Evolutionary conservation across 2,113 vertebrate species (phyloP), one percentile per base, ranked within the genome.

Genomic region (Apodemus sylvaticus): DNA sequence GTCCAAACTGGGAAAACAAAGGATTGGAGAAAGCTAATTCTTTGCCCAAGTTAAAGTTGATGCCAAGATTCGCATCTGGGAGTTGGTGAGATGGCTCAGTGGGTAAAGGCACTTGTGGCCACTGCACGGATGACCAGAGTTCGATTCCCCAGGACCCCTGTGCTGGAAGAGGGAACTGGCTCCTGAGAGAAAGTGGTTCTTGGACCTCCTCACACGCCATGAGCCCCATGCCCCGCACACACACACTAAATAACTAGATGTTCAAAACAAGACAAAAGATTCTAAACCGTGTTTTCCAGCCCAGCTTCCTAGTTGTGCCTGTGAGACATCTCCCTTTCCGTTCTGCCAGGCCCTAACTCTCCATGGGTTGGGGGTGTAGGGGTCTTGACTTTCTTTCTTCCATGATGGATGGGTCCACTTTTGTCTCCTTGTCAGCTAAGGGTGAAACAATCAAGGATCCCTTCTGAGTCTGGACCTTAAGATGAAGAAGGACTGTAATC

Each of bases 1-100:
- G 42, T 90, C 79, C 53, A 31, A 42, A 14, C 3, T 2, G 88
- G 93, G 81, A 95, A 86, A 90, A 93, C 90, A 3, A 92, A 96
- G 95, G 83, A 64, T 82, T 39, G 60, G 36, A 31, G 78, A 58
- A 17, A 42, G 13, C 34, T 7, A 26, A 12, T 0, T 1, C 31
- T 55, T 64, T 55, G 34, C 14, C 31, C 60, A 48, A 66, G n/a
- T 78, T 29, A 64, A 58, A 4, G 31, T 0, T 1, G 70, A 26
- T 45, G 51, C 12, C 17, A 2, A 66, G 34, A 34, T 55, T 39
- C 45, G 12, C 60, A 66, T 13, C 39, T 70, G 48, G 85, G 66
- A 26, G 12, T 4, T 8, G 45, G 48, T 13, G 42, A 51, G 62
- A 86, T 68, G 83, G 83, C 19, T 51, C 62, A 34, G 42, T 68